These are phyloP conservation scores for Isotomurus palustris DNA, from an alignment of 2,888 invertebrate genomes.

Conservation along the genomic window DNA sequence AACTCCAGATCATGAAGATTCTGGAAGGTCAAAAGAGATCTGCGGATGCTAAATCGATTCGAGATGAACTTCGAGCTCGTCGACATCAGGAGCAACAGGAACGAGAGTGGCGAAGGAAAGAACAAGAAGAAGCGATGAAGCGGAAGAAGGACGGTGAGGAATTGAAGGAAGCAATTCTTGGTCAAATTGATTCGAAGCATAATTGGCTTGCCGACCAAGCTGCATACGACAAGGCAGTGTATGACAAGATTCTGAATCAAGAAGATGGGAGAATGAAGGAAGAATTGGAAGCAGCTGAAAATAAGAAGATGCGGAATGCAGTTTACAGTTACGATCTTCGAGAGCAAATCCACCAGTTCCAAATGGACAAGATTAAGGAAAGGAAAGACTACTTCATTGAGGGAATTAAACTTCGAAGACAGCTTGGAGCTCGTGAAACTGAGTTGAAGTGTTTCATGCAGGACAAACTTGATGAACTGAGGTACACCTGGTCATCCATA, in stretches of 20 bases:
- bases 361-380: conserved; percentile 39
- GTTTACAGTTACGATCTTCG: conserved; percentile 40
- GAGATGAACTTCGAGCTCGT: conserved; percentile 42
- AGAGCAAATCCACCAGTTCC: conserved; percentile 42
- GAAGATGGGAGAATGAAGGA: conserved; percentile 36
- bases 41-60: conserved; percentile 33
- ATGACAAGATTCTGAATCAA: conserved; percentile 38
- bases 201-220: conserved; percentile 38
- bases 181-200: conserved; percentile 37
- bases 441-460: conserved; percentile 42
- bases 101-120: conserved; percentile 43
- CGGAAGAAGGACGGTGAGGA: conserved; percentile 23
- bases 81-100: conserved; percentile 39
- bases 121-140: conserved; percentile 26
- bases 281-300: conserved; percentile 31
- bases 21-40: conserved; percentile 34
- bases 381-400: conserved; percentile 42
- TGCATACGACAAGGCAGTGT: conserved; percentile 39
- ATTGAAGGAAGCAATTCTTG: conserved; percentile 32
- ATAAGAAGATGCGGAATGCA: conserved; percentile 30
- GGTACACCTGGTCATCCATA: conserved; percentile 12
- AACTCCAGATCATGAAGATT: conserved; percentile 23
- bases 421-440: conserved; percentile 27
- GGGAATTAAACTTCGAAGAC: conserved; percentile 33
- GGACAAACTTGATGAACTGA: conserved; percentile 39